A percentile compares a stretch with the other conserved stretches of the same genome.
phyloP scores from a whole-genome alignment of 1,140 invertebrate species.

The Eumeta japonica region DNA sequence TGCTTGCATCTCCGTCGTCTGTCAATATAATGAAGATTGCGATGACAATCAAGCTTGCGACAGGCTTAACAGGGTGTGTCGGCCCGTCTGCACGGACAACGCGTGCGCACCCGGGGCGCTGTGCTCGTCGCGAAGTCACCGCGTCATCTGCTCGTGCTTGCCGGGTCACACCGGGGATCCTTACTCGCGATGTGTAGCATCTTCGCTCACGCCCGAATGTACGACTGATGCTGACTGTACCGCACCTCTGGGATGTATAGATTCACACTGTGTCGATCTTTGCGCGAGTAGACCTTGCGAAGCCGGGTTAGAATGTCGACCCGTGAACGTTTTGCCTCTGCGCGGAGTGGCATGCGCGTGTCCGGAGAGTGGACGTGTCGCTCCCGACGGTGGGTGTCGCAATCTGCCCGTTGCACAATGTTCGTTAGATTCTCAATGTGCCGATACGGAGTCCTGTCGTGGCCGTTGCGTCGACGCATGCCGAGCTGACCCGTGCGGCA shows the following conservation, averaged over 20 bases:
- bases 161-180: constrained; percentile 76
- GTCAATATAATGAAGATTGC: constrained; percentile 88
- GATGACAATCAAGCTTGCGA: constrained; percentile 84
- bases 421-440: constrained; percentile 72
- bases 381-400: constrained; percentile 62
- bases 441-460: constrained; percentile 69
- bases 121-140: constrained; percentile 73
- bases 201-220: constrained; percentile 62
- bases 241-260: constrained; percentile 72
- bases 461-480: constrained; percentile 81
- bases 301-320: constrained; percentile 72
- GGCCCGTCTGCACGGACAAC: constrained; percentile 76
- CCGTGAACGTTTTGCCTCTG: constrained; percentile 75
- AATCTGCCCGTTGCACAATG: constrained; percentile 61
- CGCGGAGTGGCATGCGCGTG: constrained; percentile 81
- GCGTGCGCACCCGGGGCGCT: constrained; percentile 74
- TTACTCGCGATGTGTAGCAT: constrained; percentile 62
- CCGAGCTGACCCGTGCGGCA: constrained; percentile 72
- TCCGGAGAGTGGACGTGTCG: constrained; percentile 57
- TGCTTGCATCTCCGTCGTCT: constrained; percentile 79
- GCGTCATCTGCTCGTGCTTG: constrained; percentile 75
- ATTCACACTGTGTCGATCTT: constrained; percentile 72
- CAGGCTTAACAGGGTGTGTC: constrained; percentile 77
- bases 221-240: constrained; percentile 74
- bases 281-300: constrained; percentile 72